A percentile compares a stretch with the other conserved stretches of the same genome.
phyloP scores from a whole-genome alignment of 2,113 vertebrate genomes.

The Isurus oxyrinchus region DNA sequence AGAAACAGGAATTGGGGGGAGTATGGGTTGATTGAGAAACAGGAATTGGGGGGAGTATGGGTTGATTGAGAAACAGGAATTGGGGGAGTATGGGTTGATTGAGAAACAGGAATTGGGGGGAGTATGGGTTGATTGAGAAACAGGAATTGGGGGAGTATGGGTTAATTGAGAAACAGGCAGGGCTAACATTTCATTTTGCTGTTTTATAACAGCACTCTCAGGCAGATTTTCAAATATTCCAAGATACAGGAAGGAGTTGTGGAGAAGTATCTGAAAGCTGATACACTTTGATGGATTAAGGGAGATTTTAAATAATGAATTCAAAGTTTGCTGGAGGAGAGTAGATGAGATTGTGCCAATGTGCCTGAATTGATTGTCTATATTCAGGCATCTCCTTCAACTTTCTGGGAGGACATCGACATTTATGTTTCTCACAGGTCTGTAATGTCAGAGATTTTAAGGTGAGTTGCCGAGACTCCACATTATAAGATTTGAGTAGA shows the following conservation, averaged over 20 bases:
- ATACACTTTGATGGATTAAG: not conserved
- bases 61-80: not conserved
- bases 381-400: not conserved
- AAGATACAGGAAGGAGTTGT: not conserved
- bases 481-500: not conserved
- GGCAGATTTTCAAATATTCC: not conserved
- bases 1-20: not conserved
- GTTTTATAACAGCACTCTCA: not conserved
- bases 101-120: not conserved
- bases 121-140: not conserved
- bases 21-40: not conserved
- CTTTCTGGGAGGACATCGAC: not conserved
- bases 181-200: not conserved
- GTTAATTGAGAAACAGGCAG: not conserved
- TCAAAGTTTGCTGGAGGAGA: not conserved
- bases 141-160: no score
- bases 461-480: not conserved
- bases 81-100: not conserved
- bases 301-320: not conserved
- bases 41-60: not conserved
- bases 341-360: not conserved
- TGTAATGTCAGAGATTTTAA: not conserved
- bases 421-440: not conserved
- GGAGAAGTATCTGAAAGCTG: not conserved
- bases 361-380: not conserved